Percentiles rank a stretch among this genome's conserved stretches.
Conservation (phyloP, 2,888 invertebrate genomes). For the Drosophila suboccidentalis region DNA sequence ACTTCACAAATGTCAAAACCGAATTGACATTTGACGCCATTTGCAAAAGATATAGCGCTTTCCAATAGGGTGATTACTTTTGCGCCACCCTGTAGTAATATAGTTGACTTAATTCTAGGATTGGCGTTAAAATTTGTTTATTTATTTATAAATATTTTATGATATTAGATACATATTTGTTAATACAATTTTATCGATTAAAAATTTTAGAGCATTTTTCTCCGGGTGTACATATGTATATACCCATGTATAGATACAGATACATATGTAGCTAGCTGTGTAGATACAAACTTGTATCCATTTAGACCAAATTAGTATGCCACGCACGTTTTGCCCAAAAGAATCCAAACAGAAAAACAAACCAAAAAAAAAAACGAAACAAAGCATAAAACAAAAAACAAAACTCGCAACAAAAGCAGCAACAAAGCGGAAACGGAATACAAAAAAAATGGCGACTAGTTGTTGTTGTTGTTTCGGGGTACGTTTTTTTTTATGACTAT, state of each 20-base stretch:
- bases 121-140: too few relatives aligned
- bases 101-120: too few relatives aligned
- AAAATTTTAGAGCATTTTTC: not conserved
- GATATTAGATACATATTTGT: too few relatives aligned
- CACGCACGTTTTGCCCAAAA: slow-evolving; percentile 62
- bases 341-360: slow-evolving; percentile 43
- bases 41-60: too few relatives aligned
- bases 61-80: too few relatives aligned
- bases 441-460: slow-evolving; percentile 64
- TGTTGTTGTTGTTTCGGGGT: slow-evolving; percentile 10
- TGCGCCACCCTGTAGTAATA: too few relatives aligned
- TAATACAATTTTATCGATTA: too few relatives aligned
- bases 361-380: slow-evolving; percentile 28
- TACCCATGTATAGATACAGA: slow-evolving; percentile 14
- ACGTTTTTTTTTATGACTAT: slow-evolving; percentile 72
- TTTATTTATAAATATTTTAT: too few relatives aligned
- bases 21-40: too few relatives aligned
- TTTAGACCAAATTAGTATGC: slow-evolving; percentile 79
- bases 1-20: too few relatives aligned
- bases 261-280: not conserved
- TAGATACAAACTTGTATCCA: slow-evolving; percentile 44
- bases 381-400: not conserved
- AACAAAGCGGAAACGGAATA: slow-evolving; percentile 58
- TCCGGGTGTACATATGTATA: not conserved
- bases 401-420: slow-evolving; percentile 34